Conservation (phyloP, 2,888 invertebrate genomes). For the Campoplex capitator region DNA sequence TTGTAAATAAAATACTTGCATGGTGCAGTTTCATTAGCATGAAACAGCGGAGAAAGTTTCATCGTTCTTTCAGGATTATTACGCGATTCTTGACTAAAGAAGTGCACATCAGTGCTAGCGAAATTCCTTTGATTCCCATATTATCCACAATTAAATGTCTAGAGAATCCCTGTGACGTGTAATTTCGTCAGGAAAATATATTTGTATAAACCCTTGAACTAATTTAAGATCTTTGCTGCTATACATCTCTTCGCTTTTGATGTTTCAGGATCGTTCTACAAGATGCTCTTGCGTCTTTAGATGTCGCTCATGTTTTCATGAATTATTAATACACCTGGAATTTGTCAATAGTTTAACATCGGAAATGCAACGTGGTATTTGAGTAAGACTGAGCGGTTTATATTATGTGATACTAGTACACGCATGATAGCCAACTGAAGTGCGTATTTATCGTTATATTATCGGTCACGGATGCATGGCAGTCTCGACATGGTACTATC, state of each 20-base stretch:
- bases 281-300: too few species aligned
- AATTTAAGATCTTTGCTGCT: neutral
- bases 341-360: neutral
- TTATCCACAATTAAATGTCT: neutral
- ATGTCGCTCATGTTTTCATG: neutral
- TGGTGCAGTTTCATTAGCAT: neutral
- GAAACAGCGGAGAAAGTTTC: neutral
- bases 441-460: neutral
- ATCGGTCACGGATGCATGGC: neutral
- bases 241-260: neutral
- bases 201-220: neutral
- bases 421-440: neutral
- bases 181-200: neutral
- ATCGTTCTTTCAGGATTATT: neutral
- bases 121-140: neutral
- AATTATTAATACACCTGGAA: neutral
- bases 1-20: neutral
- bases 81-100: neutral
- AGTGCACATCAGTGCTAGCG: neutral
- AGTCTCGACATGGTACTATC: neutral
- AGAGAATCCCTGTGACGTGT: neutral
- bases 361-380: neutral
- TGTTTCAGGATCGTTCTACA: neutral
- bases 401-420: neutral
- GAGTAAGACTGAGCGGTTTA: neutral